These are phyloP conservation scores for Melitaea athalia DNA, from an alignment of 2,888 invertebrate species.

Conservation along the genomic window DNA sequence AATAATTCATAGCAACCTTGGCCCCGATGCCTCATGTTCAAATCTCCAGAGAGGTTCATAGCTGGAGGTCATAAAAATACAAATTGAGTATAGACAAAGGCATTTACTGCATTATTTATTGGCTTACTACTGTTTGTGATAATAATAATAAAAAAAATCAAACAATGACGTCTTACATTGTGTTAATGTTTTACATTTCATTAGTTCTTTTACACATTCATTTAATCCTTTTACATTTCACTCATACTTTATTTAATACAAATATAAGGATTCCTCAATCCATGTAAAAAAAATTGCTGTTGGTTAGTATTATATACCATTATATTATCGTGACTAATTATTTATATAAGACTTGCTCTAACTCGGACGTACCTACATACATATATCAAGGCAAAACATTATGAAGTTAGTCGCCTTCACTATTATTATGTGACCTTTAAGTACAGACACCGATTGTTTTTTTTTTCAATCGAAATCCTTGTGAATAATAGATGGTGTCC, in stretches of 20 bases:
- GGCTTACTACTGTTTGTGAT: background rate
- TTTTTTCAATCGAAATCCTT: slow-evolving; percentile 69
- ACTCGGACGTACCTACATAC: slow-evolving; percentile 43
- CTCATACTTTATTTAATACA: background rate
- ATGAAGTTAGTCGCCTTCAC: slow-evolving; percentile 58
- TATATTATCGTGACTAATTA: slow-evolving; percentile 29
- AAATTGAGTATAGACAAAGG: slow-evolving; percentile 31
- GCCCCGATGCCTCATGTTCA: slow-evolving; percentile 64
- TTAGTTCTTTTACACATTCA: too few relatives aligned
- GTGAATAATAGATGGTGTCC: slow-evolving; percentile 72
- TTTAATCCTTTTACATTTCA: too few relatives aligned
- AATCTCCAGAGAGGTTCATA: slow-evolving; percentile 36
- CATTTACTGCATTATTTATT: background rate
- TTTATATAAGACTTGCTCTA: slow-evolving; percentile 33
- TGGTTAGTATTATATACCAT: slow-evolving; percentile 24
- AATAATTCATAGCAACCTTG: slow-evolving; percentile 80
- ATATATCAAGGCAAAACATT: slow-evolving; percentile 65
- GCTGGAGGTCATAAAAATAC: slow-evolving; percentile 34
- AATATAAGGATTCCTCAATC: background rate
- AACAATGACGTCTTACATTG: too few relatives aligned
- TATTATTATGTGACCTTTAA: slow-evolving; percentile 65
- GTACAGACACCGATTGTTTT: slow-evolving; percentile 67
- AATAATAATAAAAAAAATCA: background rate
- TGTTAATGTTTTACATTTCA: too few relatives aligned
- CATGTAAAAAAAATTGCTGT: slow-evolving; percentile 1